Percentiles rank a stretch among this genome's conserved stretches.
Conservation (phyloP, 2,797 vertebrate genomes). For the Xyrichtys novacula region DNA sequence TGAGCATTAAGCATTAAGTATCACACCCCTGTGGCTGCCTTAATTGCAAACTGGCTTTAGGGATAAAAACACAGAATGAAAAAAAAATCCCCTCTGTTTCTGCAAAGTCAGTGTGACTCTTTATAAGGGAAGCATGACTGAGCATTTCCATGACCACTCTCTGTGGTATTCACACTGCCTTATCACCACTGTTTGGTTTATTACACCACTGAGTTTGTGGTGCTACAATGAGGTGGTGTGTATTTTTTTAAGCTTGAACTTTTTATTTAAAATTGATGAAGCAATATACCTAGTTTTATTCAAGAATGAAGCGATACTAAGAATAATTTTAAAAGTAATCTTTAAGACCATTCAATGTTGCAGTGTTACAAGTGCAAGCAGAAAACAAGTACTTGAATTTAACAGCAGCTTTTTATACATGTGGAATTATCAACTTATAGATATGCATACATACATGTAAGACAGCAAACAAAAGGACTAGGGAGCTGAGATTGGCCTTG, state of each 20-base stretch:
- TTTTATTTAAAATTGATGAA: no score
- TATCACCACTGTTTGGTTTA: background rate
- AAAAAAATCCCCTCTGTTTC: background rate
- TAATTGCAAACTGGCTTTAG: background rate
- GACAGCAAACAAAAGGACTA: background rate
- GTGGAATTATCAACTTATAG: background rate
- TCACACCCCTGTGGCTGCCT: background rate
- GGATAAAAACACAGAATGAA: background rate
- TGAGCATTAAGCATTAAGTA: background rate
- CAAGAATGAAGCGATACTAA: no score
- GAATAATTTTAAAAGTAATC: background rate
- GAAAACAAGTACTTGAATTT: background rate
- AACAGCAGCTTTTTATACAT: background rate
- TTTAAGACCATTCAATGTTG: no score
- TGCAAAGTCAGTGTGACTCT: background rate
- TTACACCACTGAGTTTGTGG: conserved; percentile 11
- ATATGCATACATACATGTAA: background rate
- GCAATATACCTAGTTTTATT: no score
- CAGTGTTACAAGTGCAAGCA: no score
- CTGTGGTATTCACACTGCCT: conserved; percentile 3
- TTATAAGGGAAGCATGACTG: conserved; percentile 9
- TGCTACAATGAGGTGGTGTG: no score
- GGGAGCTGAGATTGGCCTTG: no score
- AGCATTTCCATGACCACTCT: conserved; percentile 11
- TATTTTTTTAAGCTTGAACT: no score